phyloP scores from a whole-genome alignment of 1,140 invertebrate genomes.

The Halesus radiatus region DNA sequence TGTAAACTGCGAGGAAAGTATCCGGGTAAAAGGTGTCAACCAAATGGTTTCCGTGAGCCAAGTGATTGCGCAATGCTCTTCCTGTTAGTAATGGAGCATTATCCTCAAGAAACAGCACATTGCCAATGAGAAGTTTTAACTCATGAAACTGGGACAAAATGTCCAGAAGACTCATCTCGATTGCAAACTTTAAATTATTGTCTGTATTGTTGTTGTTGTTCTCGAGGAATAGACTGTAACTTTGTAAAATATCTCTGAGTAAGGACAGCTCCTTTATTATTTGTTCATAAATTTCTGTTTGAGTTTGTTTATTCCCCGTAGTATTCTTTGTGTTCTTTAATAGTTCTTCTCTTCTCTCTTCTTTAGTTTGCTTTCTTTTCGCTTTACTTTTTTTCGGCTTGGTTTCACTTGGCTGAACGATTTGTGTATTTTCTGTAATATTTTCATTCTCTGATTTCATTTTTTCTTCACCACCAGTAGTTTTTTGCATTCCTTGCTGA shows the following conservation, averaged over 20 bases:
- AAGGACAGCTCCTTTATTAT: not conserved
- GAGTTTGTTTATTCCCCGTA: not conserved
- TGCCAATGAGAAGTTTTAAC: not conserved
- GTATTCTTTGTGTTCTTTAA: not conserved
- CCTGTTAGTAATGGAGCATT: not conserved
- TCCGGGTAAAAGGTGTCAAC: not conserved
- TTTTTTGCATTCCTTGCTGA: too few relatives aligned
- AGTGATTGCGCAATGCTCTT: not conserved
- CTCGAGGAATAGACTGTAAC: not conserved
- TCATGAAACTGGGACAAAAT: not conserved
- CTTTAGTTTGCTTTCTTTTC: not conserved
- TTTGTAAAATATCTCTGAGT: not conserved
- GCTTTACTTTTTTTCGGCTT: too few relatives aligned
- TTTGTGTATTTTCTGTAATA: too few relatives aligned
- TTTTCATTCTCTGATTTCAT: too few relatives aligned
- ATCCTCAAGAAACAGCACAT: not conserved
- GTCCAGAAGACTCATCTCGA: not conserved
- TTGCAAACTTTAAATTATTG: not conserved
- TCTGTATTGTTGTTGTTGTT: not conserved
- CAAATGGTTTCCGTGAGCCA: not conserved
- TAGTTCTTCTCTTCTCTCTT: not conserved
- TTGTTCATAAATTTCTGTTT: not conserved
- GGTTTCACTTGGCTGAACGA: too few relatives aligned
- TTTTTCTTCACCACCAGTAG: too few relatives aligned
- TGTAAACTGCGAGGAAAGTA: not conserved